Conservation (phyloP, 2,888 invertebrate genomes). For the Pseudanteris insignis region DNA sequence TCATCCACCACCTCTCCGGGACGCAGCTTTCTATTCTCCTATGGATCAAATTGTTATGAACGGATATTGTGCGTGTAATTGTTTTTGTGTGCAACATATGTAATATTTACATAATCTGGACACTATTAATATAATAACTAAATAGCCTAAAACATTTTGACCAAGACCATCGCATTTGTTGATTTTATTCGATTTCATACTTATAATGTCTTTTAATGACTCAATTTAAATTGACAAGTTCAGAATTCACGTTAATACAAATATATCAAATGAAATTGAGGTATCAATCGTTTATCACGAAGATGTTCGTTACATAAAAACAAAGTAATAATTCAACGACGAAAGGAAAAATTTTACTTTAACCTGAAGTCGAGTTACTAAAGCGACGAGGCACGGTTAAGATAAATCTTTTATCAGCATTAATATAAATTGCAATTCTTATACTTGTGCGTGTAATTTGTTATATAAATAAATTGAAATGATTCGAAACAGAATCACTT, state of each 20-base stretch:
- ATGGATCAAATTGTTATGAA: conserved; percentile 67
- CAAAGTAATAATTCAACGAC: conserved; percentile 1
- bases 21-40: conserved; percentile 91
- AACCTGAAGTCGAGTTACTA: not conserved
- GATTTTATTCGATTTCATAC: not conserved
- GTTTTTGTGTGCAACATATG: conserved; percentile 39
- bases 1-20: conserved; percentile 94
- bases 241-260: not conserved
- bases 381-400: not conserved
- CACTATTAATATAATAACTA: conserved; percentile 30
- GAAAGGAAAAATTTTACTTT: not conserved
- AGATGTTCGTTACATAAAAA: not conserved
- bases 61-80: conserved; percentile 47
- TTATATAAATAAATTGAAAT: conserved; percentile 45
- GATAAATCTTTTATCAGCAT: conserved; percentile 34
- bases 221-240: too few relatives aligned
- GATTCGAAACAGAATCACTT: conserved; percentile 32
- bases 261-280: too few relatives aligned
- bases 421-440: conserved; percentile 11
- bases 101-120: conserved; percentile 35
- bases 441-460: conserved; percentile 38
- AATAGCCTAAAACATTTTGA: conserved; percentile 26
- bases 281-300: not conserved
- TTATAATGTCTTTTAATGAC: too few relatives aligned
- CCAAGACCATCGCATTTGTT: conserved; percentile 19